A percentile compares a stretch with the other conserved stretches of the same genome.
phyloP scores from a whole-genome alignment of 2,113 vertebrate genomes.

The Thinocorus orbignyianus region DNA sequence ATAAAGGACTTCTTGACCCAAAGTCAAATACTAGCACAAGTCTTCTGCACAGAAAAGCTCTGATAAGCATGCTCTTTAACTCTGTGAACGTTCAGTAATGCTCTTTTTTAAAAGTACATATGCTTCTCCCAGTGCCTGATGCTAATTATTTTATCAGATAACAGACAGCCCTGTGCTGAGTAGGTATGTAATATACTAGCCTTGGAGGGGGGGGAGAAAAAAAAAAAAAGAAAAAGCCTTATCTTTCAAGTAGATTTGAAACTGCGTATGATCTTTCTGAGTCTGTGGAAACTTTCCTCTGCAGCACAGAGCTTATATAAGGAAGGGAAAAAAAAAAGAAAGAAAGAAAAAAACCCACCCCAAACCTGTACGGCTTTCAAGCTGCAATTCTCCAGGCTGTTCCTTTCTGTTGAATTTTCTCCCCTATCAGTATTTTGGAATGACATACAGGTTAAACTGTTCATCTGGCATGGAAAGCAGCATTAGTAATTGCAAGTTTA shows the following conservation, averaged over 20 bases:
- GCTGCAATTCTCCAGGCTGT: not conserved
- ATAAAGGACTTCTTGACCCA: slow-evolving; percentile 47
- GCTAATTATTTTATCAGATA: slow-evolving; percentile 68
- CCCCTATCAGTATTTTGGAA: slow-evolving; percentile 32
- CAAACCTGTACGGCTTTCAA: not conserved
- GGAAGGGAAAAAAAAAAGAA: not conserved
- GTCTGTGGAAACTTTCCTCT: slow-evolving; percentile 35
- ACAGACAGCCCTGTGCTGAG: slow-evolving; percentile 52
- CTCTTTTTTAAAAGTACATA: slow-evolving; percentile 30
- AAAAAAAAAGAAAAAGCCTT: not conserved
- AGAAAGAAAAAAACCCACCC: not conserved
- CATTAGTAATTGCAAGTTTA: slow-evolving; percentile 42
- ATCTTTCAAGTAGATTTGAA: slow-evolving; percentile 60
- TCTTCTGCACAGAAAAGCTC: slow-evolving; percentile 18
- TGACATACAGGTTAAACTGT: slow-evolving; percentile 17
- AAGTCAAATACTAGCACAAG: slow-evolving; percentile 11
- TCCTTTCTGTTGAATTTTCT: not conserved
- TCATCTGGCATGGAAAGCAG: slow-evolving; percentile 26
- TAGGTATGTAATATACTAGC: slow-evolving; percentile 59
- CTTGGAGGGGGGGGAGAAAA: not conserved
- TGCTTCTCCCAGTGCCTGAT: slow-evolving; percentile 48
- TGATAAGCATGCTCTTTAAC: slow-evolving; percentile 31
- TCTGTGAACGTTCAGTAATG: not conserved
- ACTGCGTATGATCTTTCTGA: slow-evolving; percentile 41
- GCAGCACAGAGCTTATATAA: slow-evolving; percentile 25